Evolutionary conservation across 2,888 invertebrate genomes (phyloP), one percentile per base, ranked within the genome.

Genomic region (Lymantria monacha): DNA sequence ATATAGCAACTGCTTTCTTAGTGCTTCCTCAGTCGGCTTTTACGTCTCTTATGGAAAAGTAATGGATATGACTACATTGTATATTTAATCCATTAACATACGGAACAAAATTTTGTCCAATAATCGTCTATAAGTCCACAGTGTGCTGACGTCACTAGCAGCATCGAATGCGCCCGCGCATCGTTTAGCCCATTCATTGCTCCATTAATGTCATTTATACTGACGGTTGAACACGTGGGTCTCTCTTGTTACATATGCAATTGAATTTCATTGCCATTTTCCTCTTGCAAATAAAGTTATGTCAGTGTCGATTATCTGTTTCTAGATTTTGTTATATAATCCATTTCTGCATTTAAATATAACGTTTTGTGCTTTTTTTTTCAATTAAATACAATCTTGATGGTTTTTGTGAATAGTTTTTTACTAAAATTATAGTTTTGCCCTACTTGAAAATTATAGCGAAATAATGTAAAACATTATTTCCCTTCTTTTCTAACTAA

Each of bases 241-340:
- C 78, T 77, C 63, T 58, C 48, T 44, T 61, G 63, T 79, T 76
- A 81, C 76, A 65, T 64, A 73, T 81, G 76, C 89, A 88, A 89
- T 87, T 89, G 88, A 73, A 85, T 85, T 79, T 87, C 87, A 89
- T 89, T 89, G 90, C 83, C 85, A 84, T 87, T 87, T 87, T 83
- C 90, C 88, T 87, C 73, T 72, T 56, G 71, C 70, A 69, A 75
- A 76, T 66, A 62, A 62, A 70, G 61, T 75, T 76, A 74, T 61
- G 62, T 59, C 67, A 60, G 58, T 63, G 54, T 54, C 44, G 47
- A 54, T 55, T 43, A 47, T 42, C 42, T 12, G 41, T 44, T 43
- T 37, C 14, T 12, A 30, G 36, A 7, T 36, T 13, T 7, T 44
- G 40, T 46, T 46, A 44, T 36, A 8, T 51, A 38, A 48, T n/a